Percentiles rank a stretch among this genome's conserved stretches.
Conservation (phyloP, 2,113 vertebrate genomes). For the Corythoichthys haematopterus region DNA sequence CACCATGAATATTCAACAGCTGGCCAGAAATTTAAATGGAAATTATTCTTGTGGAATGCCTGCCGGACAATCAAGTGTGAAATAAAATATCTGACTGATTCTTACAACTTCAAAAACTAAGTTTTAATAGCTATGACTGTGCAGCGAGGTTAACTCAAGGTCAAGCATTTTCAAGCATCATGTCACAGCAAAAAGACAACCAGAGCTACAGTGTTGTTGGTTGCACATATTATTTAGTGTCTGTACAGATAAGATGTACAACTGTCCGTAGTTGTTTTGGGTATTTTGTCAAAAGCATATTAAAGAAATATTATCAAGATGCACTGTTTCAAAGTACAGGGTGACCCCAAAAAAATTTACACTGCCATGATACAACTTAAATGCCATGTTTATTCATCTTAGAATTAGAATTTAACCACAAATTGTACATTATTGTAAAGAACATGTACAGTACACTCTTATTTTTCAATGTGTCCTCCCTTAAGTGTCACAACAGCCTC, state of each 20-base stretch:
- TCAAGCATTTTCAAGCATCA: background rate
- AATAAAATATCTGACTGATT: slow-evolving; percentile 12
- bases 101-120: background rate
- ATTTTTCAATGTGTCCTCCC: no score
- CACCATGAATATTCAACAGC: slow-evolving; percentile 65
- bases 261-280: no score
- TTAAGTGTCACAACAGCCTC: no score
- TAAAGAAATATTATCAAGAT: no score
- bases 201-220: background rate
- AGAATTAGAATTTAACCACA: no score
- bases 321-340: background rate
- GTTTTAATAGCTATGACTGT: background rate
- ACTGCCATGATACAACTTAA: no score
- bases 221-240: background rate
- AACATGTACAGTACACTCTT: no score
- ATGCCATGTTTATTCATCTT: no score
- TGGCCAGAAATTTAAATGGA: slow-evolving; percentile 2
- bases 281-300: no score
- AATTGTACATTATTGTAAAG: no score
- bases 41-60: background rate
- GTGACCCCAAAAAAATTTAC: no score
- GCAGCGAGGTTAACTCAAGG: background rate
- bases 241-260: background rate
- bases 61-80: background rate
- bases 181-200: background rate